Evolutionary conservation across 2,888 invertebrate species (phyloP).

Genomic region (Synergus umbraculus): DNA sequence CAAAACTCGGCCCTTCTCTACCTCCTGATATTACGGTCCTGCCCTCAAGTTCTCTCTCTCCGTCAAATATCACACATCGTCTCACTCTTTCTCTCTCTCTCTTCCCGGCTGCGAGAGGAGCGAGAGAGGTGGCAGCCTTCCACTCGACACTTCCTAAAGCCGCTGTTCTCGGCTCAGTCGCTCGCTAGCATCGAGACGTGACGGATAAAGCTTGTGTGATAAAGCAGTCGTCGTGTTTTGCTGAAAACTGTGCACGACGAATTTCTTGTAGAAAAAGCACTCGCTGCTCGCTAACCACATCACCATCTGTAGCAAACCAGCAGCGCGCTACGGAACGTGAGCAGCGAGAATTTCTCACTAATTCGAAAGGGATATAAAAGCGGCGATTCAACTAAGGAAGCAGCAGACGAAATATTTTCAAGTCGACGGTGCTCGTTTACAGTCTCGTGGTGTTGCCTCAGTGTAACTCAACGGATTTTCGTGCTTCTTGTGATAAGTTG

Average conservation of each 20-base stretch:
- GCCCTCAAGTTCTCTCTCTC: constrained; percentile 32
- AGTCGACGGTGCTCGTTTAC: constrained; percentile 33
- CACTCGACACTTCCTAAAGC: constrained; percentile 68
- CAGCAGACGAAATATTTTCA: background rate
- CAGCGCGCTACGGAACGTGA: background rate
- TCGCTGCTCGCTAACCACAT: background rate
- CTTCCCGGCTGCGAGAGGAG: constrained; percentile 46
- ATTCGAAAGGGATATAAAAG: background rate
- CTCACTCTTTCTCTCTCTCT: constrained; percentile 22
- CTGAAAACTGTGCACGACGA: constrained; percentile 49
- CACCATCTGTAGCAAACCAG: background rate
- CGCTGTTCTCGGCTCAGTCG: constrained; percentile 66
- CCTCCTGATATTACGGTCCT: constrained; percentile 33
- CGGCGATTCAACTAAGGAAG: background rate
- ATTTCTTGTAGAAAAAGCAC: constrained; percentile 22
- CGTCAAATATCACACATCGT: background rate
- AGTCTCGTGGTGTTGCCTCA: constrained; percentile 11
- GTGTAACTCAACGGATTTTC: constrained; percentile 35
- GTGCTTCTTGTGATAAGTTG: constrained; percentile 22
- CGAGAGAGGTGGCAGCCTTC: constrained; percentile 58
- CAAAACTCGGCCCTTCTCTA: constrained; percentile 14
- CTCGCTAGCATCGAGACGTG: constrained; percentile 68
- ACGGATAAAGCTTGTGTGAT: constrained; percentile 55
- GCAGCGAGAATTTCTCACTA: background rate
- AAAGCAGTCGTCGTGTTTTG: no score